Conservation (phyloP, 1,140 invertebrate species). For the Acromyrmex charruanus region DNA sequence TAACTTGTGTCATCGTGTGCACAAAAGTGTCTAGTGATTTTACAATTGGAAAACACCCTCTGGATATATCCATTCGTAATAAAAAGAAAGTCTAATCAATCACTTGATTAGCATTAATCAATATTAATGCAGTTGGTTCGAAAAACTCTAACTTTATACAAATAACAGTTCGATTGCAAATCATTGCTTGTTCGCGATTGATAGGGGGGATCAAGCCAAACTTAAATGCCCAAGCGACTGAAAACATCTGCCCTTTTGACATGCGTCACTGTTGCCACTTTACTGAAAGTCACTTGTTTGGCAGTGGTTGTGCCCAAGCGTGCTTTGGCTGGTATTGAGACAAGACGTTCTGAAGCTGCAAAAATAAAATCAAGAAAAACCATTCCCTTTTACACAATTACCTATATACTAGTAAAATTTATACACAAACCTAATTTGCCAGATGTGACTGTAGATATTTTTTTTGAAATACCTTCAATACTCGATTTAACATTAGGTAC, state of each 20-base stretch:
- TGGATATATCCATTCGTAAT: too few species aligned
- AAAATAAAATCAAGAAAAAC: conserved; percentile 56
- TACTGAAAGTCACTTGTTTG: conserved; percentile 86
- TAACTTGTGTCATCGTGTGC: too few species aligned
- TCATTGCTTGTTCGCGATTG: neutral
- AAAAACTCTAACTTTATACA: conserved; percentile 23
- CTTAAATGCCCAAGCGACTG: conserved; percentile 84
- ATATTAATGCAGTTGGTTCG: neutral
- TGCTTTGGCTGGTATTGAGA: conserved; percentile 82
- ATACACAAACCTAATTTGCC: conserved; percentile 81
- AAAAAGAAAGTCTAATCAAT: neutral
- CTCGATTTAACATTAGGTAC: conserved; percentile 60
- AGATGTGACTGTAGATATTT: conserved; percentile 62
- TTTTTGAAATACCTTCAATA: conserved; percentile 50
- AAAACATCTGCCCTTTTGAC: conserved; percentile 83
- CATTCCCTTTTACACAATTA: conserved; percentile 9
- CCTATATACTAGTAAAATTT: conserved; percentile 17
- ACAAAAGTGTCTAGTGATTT: too few species aligned
- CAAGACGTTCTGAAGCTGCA: conserved; percentile 82
- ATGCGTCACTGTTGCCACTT: conserved; percentile 78
- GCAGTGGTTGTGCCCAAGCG: conserved; percentile 77
- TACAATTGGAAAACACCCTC: too few species aligned
- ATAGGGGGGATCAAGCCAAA: neutral
- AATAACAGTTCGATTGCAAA: neutral
- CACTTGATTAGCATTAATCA: neutral